phyloP scores from a whole-genome alignment of 2,797 vertebrate genomes.

The Limnodromus scolopaceus region DNA sequence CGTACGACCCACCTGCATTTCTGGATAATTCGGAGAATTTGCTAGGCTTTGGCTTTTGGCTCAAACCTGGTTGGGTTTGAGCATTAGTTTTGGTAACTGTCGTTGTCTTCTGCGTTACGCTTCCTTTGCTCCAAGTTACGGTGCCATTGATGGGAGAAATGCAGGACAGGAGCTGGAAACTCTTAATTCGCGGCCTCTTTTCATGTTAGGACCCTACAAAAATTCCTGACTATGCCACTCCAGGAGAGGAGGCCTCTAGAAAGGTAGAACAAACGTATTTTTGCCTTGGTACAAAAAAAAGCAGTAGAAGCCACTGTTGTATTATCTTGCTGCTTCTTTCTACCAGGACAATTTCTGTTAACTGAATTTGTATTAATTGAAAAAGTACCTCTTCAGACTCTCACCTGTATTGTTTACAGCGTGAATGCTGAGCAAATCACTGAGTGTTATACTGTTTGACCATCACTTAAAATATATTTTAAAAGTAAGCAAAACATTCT shows the following conservation, averaged over 20 bases:
- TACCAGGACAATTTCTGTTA: neutral
- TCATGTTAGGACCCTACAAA: neutral
- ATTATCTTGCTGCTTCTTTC: neutral
- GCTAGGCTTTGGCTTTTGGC: neutral
- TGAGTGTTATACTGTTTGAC: neutral
- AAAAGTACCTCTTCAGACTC: neutral
- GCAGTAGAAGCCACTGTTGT: neutral
- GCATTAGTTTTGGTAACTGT: neutral
- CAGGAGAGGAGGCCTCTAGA: neutral
- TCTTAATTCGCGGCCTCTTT: neutral
- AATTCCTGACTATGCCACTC: neutral
- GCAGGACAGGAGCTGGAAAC: neutral
- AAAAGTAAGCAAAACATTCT: neutral
- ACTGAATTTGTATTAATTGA: neutral
- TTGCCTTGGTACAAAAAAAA: neutral
- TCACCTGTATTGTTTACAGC: neutral
- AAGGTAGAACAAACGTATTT: rapidly evolving
- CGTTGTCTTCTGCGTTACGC: rapidly evolving
- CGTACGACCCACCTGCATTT: neutral
- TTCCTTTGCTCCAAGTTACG: rapidly evolving
- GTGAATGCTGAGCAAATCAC: neutral
- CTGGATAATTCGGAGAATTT: neutral
- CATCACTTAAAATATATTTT: neutral
- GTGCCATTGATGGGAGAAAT: neutral
- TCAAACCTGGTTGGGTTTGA: neutral